Conservation (phyloP, 1,140 invertebrate genomes). For the Camponotus vicinus region DNA sequence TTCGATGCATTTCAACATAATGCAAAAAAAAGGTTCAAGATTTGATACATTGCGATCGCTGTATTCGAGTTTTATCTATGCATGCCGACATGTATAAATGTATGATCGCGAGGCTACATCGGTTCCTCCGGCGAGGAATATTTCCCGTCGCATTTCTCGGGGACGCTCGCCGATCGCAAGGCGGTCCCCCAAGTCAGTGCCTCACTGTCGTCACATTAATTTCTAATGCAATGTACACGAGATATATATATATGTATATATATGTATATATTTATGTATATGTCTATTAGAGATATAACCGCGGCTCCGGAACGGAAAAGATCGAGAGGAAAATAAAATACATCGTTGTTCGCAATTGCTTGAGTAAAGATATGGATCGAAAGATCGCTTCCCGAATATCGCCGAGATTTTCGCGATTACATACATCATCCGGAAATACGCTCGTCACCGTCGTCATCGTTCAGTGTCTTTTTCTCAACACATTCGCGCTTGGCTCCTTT, state of each 20-base stretch:
- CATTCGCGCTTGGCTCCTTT: conserved; percentile 45
- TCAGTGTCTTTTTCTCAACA: conserved; percentile 44
- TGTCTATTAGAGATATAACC: conserved; percentile 81
- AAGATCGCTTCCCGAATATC: conserved; percentile 65
- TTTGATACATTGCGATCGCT: no score
- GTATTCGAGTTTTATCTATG: not conserved
- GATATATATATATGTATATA: conserved; percentile 64
- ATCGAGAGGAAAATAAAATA: conserved; percentile 79
- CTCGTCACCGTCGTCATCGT: conserved; percentile 1
- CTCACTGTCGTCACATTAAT: conserved; percentile 63
- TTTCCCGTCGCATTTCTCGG: conserved; percentile 24
- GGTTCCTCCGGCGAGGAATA: conserved; percentile 50
- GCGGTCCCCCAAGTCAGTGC: conserved; percentile 45
- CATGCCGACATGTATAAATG: not conserved
- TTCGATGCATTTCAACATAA: not conserved
- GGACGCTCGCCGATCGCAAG: conserved; percentile 55
- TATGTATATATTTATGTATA: conserved; percentile 74
- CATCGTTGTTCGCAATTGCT: conserved; percentile 86
- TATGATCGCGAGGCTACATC: conserved; percentile 32
- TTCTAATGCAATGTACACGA: conserved; percentile 73
- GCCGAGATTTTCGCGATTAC: conserved; percentile 62
- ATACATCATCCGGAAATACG: conserved; percentile 7
- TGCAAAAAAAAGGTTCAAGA: not conserved
- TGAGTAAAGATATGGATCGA: conserved; percentile 86
- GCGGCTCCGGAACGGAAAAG: conserved; percentile 76